Evolutionary conservation across 2,888 invertebrate species (phyloP).

Genomic region (Spisula solida): DNA sequence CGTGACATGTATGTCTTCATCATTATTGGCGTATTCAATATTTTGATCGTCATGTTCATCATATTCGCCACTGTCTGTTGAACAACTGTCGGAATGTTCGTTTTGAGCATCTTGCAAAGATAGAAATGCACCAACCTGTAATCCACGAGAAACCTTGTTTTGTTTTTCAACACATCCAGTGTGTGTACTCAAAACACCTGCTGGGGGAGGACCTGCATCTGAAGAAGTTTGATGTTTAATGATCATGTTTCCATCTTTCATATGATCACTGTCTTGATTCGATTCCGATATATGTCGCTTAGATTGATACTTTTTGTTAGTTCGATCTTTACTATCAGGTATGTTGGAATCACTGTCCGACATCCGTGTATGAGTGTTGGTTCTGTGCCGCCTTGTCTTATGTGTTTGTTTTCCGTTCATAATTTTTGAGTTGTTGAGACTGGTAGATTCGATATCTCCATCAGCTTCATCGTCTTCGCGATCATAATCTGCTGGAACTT

Average conservation of each 20-base stretch:
- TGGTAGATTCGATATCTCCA: constrained; percentile 5
- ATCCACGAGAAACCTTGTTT: not conserved
- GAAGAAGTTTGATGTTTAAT: not conserved
- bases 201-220: not conserved
- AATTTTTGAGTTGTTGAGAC: not conserved
- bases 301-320: not conserved
- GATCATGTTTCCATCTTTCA: not conserved
- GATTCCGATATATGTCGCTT: not conserved
- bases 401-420: not conserved
- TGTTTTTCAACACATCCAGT: not conserved
- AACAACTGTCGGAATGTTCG: constrained; percentile 5
- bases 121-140: constrained; percentile 37
- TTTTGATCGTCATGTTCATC: constrained; percentile 16
- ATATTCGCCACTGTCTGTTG: constrained; percentile 1
- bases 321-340: not conserved
- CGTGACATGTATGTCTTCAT: not conserved
- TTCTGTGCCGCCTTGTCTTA: not conserved
- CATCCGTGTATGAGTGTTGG: not conserved
- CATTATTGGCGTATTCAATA: not conserved
- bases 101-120: constrained; percentile 7
- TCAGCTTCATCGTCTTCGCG: not conserved
- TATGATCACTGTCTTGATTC: not conserved
- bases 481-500: not conserved
- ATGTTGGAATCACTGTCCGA: not conserved
- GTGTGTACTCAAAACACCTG: not conserved